These are phyloP conservation scores for Teinopalpus imperialis DNA, from an alignment of 2,888 invertebrate genomes.

Conservation along the genomic window DNA sequence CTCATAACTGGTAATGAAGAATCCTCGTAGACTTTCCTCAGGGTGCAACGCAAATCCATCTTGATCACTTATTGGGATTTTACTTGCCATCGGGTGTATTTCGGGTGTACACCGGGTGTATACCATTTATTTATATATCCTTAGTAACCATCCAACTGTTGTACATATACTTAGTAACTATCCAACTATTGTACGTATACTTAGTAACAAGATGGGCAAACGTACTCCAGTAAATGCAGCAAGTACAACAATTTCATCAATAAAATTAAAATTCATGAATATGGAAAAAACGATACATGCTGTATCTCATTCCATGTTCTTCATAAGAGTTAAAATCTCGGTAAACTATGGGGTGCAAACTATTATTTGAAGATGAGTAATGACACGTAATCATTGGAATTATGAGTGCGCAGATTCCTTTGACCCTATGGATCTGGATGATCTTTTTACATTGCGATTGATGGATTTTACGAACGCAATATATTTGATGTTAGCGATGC, in stretches of 20 bases:
- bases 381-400: constrained; percentile 67
- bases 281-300: constrained; percentile 2
- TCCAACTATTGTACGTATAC: too few species aligned
- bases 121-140: too few species aligned
- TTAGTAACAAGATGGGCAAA: too few species aligned
- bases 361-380: constrained; percentile 78
- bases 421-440: constrained; percentile 43
- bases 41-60: too few species aligned
- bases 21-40: too few species aligned
- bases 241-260: background rate
- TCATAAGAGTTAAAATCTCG: constrained; percentile 49
- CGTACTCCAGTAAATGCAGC: too few species aligned
- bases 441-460: constrained; percentile 42
- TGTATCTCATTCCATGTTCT: constrained; percentile 36
- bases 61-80: too few species aligned
- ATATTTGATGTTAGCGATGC: constrained; percentile 12
- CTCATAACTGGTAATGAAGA: too few species aligned
- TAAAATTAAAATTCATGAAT: background rate
- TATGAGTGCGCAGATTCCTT: constrained; percentile 75
- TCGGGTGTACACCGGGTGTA: too few species aligned
- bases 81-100: too few species aligned
- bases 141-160: too few species aligned
- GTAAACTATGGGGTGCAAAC: constrained; percentile 77
- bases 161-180: too few species aligned
- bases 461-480: constrained; percentile 25